These are phyloP conservation scores for Chelmon rostratus DNA, from an alignment of 2,797 vertebrate genomes.

Conservation along the genomic window DNA sequence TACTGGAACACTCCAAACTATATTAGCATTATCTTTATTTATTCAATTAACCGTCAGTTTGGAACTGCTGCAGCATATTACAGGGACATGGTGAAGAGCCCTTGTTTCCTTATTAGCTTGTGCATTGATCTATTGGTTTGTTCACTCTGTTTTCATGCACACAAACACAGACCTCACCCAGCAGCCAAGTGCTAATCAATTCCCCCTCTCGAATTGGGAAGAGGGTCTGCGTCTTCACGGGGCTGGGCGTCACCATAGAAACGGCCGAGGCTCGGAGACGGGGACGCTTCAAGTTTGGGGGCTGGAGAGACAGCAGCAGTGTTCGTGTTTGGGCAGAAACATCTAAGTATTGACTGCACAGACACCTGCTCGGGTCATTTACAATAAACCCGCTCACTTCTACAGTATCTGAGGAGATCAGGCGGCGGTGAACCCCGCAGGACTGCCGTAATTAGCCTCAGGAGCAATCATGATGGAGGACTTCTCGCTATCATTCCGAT, in stretches of 20 bases:
- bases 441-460: slow-evolving; percentile 46
- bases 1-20: not conserved
- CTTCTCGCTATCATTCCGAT: slow-evolving; percentile 29
- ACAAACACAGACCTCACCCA: slow-evolving; percentile 22
- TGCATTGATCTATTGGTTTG: slow-evolving; percentile 43
- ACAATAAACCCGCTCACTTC: slow-evolving; percentile 25
- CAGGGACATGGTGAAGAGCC: not conserved
- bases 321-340: slow-evolving; percentile 4
- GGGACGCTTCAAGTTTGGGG: slow-evolving; percentile 13
- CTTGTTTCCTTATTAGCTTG: not conserved
- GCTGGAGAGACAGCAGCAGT: not conserved
- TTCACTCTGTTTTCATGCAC: slow-evolving; percentile 37
- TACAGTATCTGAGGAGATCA: not conserved
- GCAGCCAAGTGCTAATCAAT: slow-evolving; percentile 42
- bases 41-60: not conserved
- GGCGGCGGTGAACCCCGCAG: slow-evolving; percentile 2
- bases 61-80: not conserved
- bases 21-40: not conserved
- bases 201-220: not conserved
- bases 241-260: slow-evolving; percentile 39
- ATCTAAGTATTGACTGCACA: slow-evolving; percentile 13
- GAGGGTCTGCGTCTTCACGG: slow-evolving; percentile 10
- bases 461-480: slow-evolving; percentile 27
- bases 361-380: slow-evolving; percentile 31
- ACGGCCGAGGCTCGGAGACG: not conserved